phyloP scores from a whole-genome alignment of 2,113 vertebrate genomes.

The Tauraco erythrolophus region DNA sequence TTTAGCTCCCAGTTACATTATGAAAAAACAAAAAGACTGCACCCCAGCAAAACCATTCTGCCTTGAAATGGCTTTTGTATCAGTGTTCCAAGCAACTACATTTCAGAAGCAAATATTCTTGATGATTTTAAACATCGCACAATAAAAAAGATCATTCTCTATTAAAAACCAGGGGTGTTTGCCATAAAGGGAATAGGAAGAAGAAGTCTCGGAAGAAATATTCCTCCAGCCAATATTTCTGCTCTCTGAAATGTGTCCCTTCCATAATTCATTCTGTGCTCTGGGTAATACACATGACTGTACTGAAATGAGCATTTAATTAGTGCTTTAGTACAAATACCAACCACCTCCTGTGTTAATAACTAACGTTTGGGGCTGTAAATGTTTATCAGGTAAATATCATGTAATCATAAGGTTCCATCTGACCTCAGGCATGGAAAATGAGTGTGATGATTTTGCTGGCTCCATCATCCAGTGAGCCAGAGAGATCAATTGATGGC shows the following conservation, averaged over 20 bases:
- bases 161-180: not conserved
- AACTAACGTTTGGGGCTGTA: not conserved
- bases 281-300: not conserved
- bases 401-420: not conserved
- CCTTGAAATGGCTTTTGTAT: not conserved
- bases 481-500: not conserved
- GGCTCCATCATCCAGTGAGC: not conserved
- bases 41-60: not conserved
- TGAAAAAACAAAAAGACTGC: not conserved
- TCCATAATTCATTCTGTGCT: not conserved
- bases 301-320: constrained; percentile 50
- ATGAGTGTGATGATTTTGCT: not conserved
- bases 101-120: not conserved
- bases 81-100: not conserved
- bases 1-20: not conserved
- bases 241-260: not conserved
- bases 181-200: not conserved
- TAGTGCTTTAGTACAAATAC: constrained; percentile 3
- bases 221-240: not conserved
- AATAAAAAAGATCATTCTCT: not conserved
- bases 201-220: not conserved
- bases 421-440: not conserved
- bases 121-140: not conserved
- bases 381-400: constrained; percentile 39
- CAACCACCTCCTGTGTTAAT: not conserved